Conservation (phyloP, 2,113 vertebrate species). For the Galbula dea region DNA sequence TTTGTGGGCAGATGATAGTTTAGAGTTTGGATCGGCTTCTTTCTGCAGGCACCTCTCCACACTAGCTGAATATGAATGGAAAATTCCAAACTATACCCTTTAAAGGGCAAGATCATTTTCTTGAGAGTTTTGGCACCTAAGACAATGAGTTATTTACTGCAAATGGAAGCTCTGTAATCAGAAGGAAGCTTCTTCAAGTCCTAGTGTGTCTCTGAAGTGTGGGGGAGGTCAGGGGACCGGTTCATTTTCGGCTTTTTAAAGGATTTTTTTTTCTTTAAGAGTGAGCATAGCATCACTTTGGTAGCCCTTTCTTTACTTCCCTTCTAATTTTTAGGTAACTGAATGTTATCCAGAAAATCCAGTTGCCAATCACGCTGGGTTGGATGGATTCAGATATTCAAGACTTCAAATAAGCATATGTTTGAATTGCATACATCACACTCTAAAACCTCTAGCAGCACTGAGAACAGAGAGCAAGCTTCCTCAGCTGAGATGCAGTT, state of each 20-base stretch:
- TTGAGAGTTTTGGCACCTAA: not conserved
- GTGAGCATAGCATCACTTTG: not conserved
- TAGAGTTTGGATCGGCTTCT: not conserved
- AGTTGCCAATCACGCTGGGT: not conserved
- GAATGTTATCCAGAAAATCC: not conserved
- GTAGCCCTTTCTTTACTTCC: not conserved
- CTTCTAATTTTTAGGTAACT: not conserved
- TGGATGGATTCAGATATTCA: not conserved
- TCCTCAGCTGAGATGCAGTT: not conserved
- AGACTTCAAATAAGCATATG: not conserved
- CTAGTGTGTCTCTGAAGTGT: not conserved
- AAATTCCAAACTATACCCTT: not conserved
- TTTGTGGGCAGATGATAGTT: constrained; percentile 7
- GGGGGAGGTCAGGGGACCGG: not conserved
- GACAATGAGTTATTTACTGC: not conserved
- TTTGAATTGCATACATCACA: not conserved
- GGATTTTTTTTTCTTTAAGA: no score
- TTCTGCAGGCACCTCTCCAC: not conserved
- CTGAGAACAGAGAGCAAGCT: not conserved
- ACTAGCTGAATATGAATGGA: not conserved
- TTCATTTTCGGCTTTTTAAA: not conserved
- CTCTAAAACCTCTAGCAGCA: not conserved
- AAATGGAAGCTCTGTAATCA: not conserved
- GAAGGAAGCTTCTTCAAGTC: not conserved
- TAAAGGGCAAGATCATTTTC: not conserved